Conservation (phyloP, 2,113 vertebrate genomes). For the Calyptomena viridis region DNA sequence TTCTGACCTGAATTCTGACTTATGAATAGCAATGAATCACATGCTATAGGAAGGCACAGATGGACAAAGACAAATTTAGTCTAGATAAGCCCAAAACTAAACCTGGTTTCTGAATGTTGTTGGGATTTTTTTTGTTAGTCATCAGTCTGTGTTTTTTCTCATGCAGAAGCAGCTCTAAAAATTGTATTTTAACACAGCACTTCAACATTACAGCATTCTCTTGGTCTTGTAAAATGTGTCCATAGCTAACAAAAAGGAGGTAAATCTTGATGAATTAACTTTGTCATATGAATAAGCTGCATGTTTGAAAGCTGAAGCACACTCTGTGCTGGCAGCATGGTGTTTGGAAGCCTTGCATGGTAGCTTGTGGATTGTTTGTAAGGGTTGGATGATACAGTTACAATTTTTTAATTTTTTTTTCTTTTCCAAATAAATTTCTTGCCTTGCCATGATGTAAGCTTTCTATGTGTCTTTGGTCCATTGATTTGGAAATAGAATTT, state of each 20-base stretch:
- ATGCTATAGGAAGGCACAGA: neutral
- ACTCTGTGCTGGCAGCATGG: neutral
- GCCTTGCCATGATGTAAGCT: neutral
- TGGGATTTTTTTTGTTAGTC: neutral
- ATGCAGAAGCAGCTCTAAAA: neutral
- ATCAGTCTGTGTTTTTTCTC: neutral
- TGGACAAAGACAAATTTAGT: neutral
- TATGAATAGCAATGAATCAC: neutral
- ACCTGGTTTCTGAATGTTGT: neutral
- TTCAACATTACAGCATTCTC: neutral
- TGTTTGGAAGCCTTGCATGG: neutral
- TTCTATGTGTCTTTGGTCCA: neutral
- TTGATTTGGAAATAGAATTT: neutral
- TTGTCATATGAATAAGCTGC: neutral
- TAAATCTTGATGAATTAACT: neutral
- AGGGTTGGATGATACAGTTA: neutral
- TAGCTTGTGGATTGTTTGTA: neutral
- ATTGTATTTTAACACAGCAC: neutral
- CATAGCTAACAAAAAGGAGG: neutral
- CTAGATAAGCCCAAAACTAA: neutral
- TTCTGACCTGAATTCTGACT: neutral
- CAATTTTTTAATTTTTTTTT: too few relatives aligned
- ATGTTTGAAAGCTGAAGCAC: neutral
- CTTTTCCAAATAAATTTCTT: neutral
- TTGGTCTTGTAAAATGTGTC: neutral